Evolutionary conservation across 2,797 vertebrate genomes (phyloP).

Genomic region (Kryptopterus vitreolus): DNA sequence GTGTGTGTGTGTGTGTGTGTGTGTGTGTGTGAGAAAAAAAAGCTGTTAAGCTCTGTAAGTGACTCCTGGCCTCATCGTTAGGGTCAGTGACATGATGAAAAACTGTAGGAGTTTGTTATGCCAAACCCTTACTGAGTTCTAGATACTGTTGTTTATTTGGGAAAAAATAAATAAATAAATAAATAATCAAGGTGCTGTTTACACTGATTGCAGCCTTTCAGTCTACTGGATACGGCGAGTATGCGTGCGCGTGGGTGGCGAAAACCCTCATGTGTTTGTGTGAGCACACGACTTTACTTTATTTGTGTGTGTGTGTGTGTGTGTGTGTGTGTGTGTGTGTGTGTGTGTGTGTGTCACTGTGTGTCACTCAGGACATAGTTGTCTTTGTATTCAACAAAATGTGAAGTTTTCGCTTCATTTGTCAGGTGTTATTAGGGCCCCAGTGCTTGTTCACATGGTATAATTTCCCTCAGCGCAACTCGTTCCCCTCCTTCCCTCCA

Average conservation of each 20-base stretch:
- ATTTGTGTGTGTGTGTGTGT: conserved; percentile 18
- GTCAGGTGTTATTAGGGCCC: conserved; percentile 41
- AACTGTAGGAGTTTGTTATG: conserved; percentile 58
- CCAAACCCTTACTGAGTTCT: conserved; percentile 40
- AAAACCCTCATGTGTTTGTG: background rate
- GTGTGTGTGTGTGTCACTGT: conserved; percentile 4
- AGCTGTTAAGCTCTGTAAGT: conserved; percentile 53
- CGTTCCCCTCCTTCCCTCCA: background rate
- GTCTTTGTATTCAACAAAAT: conserved; percentile 43
- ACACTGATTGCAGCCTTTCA: conserved; percentile 46
- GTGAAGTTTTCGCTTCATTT: conserved; percentile 44
- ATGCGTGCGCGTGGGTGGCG: conserved; percentile 6
- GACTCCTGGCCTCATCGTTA: conserved; percentile 48
- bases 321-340: conserved; percentile 7
- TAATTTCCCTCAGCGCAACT: conserved; percentile 44
- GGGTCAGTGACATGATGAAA: conserved; percentile 49
- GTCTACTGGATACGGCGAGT: conserved; percentile 24
- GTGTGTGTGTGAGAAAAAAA: conserved; percentile 21
- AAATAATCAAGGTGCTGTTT: conserved; percentile 47
- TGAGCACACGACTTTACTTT: no score
- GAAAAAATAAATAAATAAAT: conserved; percentile 15
- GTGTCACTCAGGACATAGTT: conserved; percentile 35
- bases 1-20: conserved; percentile 12
- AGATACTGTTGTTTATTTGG: conserved; percentile 42
- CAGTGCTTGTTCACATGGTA: conserved; percentile 9